Conservation (phyloP, 2,888 invertebrate species). For the Conus canariensis region DNA sequence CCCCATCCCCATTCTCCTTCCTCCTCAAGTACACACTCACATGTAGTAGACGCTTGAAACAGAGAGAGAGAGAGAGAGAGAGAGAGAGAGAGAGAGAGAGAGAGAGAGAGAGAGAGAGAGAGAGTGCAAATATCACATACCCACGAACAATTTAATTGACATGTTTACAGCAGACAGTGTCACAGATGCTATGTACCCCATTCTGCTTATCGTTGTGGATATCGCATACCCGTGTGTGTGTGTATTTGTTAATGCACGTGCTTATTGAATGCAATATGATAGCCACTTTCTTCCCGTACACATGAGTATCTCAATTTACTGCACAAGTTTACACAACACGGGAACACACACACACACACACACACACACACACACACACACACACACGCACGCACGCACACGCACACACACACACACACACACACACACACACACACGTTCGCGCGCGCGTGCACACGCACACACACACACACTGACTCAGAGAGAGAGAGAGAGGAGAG, state of each 20-base stretch:
- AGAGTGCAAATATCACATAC: not conserved
- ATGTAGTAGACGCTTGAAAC: no score
- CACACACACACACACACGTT: not conserved
- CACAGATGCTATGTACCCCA: not conserved
- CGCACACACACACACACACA: not conserved
- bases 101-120: not conserved
- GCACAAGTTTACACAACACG: no score
- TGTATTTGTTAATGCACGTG: constrained; percentile 2
- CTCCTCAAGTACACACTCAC: no score
- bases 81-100: not conserved
- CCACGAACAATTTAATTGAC: no score
- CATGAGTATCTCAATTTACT: not conserved
- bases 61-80: not conserved
- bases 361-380: constrained; percentile 12
- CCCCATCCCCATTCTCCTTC: no score
- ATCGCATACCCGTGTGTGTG: constrained; percentile 4
- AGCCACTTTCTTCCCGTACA: no score
- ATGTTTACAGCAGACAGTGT: not conserved
- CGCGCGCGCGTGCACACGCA: not conserved
- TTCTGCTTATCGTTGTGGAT: not conserved
- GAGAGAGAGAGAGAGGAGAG: constrained; percentile 38
- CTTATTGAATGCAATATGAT: not conserved
- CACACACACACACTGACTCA: no score
- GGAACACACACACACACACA: no score
- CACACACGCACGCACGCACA: not conserved